A percentile compares a stretch with the other conserved stretches of the same genome.
Evolutionary conservation across 2,888 invertebrate species (phyloP).

Genomic region (Achlya flavicornis): DNA sequence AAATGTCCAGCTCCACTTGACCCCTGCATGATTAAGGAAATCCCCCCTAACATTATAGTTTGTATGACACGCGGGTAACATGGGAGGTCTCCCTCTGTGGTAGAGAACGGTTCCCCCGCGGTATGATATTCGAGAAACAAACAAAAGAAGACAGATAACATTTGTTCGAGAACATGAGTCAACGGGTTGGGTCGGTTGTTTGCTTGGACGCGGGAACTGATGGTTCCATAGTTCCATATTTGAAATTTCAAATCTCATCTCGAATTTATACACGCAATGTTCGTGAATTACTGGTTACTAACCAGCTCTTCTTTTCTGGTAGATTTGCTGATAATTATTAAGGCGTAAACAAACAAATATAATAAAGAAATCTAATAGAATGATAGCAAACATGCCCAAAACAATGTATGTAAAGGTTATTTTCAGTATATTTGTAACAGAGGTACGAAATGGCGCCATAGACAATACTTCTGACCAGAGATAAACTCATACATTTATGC

Average conservation of each 20-base stretch:
- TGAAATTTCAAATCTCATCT: constrained; percentile 46
- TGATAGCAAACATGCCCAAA: too few relatives aligned
- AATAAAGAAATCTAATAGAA: too few relatives aligned
- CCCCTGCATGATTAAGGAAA: constrained; percentile 31
- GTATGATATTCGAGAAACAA: constrained; percentile 78
- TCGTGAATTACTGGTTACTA: neutral
- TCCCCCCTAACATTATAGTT: constrained; percentile 21
- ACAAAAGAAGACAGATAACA: constrained; percentile 81
- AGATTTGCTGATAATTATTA: too few relatives aligned
- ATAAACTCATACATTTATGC: too few relatives aligned
- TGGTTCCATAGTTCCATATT: constrained; percentile 54
- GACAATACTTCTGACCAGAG: neutral
- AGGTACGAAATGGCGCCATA: neutral
- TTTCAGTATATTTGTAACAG: neutral
- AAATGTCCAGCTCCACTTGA: constrained; percentile 51
- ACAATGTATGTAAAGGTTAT: too few relatives aligned
- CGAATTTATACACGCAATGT: neutral
- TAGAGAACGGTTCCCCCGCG: constrained; percentile 45
- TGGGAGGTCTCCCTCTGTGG: constrained; percentile 46
- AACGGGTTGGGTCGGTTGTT: constrained; percentile 62
- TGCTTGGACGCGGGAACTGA: constrained; percentile 45
- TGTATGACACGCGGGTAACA: constrained; percentile 22
- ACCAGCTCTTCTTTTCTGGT: neutral
- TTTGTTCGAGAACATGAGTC: constrained; percentile 78
- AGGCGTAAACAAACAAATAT: too few relatives aligned